Conservation (phyloP, 1,140 invertebrate genomes). For the Cepaea nemoralis region DNA sequence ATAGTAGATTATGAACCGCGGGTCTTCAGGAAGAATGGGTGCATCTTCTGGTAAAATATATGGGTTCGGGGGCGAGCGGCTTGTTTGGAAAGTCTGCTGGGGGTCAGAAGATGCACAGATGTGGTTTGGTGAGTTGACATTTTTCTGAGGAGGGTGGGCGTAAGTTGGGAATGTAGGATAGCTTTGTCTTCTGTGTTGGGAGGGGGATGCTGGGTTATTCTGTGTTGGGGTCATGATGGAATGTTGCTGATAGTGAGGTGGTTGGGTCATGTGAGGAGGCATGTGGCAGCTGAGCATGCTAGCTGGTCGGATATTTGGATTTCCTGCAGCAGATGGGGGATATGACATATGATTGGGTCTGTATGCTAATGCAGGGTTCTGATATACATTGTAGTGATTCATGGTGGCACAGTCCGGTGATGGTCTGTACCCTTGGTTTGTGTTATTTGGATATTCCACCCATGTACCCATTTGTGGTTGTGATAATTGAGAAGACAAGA, state of each 20-base stretch:
- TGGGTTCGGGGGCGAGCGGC: not conserved
- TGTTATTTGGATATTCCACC: not conserved
- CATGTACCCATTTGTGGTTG: not conserved
- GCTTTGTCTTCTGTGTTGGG: not conserved
- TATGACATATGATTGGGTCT: not conserved
- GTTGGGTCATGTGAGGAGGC: not conserved
- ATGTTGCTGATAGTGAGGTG: not conserved
- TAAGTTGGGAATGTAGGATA: not conserved
- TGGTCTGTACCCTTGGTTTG: not conserved
- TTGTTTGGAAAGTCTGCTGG: not conserved
- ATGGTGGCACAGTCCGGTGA: not conserved
- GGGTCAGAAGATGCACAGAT: not conserved
- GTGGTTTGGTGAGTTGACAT: not conserved
- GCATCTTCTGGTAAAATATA: slow-evolving; percentile 57
- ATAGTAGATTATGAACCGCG: slow-evolving; percentile 83
- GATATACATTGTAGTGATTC: not conserved
- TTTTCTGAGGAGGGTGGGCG: not conserved
- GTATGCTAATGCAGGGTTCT: not conserved
- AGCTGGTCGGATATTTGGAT: not conserved
- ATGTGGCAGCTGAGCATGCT: not conserved
- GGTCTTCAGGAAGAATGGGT: slow-evolving; percentile 75
- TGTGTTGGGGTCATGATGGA: not conserved
- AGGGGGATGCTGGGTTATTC: not conserved
- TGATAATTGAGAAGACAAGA: not conserved
- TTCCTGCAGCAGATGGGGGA: not conserved